These are phyloP conservation scores for Stigmatopora argus DNA, from an alignment of 2,113 vertebrate genomes.

Conservation along the genomic window DNA sequence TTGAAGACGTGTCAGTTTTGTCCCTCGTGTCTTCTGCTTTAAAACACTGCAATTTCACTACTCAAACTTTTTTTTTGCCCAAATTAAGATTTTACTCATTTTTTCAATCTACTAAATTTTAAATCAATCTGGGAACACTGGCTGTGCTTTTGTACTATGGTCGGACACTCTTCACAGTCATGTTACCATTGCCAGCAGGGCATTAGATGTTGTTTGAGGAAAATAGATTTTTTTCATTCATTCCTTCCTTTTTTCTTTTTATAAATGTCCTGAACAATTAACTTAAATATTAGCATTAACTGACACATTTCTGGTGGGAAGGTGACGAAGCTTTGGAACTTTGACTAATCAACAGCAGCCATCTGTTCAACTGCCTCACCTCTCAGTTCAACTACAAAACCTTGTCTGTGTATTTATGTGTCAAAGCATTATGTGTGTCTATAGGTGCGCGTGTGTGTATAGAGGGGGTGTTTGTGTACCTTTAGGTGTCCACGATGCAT, in stretches of 20 bases:
- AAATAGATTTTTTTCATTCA: neutral
- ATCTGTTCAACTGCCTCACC: conserved; percentile 7
- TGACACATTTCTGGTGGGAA: neutral
- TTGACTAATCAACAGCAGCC: neutral
- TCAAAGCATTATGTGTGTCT: conserved; percentile 4
- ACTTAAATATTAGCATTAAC: neutral
- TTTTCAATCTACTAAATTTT: neutral
- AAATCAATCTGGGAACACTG: neutral
- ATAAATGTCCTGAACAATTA: neutral
- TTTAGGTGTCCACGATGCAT: conserved; percentile 94
- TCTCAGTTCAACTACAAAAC: conserved; percentile 29
- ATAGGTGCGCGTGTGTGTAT: neutral
- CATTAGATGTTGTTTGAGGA: neutral
- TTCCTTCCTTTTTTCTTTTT: too few relatives aligned
- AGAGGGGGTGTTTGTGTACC: conserved; percentile 58
- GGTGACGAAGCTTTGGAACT: neutral
- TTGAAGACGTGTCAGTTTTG: conserved; percentile 7
- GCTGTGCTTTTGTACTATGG: neutral
- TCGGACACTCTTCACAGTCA: neutral
- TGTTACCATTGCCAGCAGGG: neutral
- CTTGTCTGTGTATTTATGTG: conserved; percentile 7
- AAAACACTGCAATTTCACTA: neutral
- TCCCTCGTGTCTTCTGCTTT: neutral
- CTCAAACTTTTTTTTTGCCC: too few relatives aligned
- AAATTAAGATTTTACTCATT: too few relatives aligned